These are phyloP conservation scores for Nannobrachium achirus DNA, from an alignment of 2,113 vertebrate species.

Conservation along the genomic window DNA sequence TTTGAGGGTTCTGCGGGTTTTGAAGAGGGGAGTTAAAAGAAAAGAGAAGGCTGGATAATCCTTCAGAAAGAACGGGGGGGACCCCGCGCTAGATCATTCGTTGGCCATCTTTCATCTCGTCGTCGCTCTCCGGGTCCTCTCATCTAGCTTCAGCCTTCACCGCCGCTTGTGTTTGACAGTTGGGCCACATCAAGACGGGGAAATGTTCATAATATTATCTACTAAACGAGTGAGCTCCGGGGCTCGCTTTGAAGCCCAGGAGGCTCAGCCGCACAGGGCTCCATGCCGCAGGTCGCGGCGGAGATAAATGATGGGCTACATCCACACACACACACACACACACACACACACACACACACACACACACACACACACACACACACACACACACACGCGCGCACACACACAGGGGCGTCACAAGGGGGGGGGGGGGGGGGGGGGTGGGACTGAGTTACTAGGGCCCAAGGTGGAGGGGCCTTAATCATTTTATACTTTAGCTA, in stretches of 20 bases:
- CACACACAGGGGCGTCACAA: too few relatives aligned
- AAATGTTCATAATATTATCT: constrained; percentile 36
- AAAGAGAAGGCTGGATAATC: constrained; percentile 20
- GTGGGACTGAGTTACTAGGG: too few relatives aligned
- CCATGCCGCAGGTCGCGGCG: constrained; percentile 32
- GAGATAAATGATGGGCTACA: constrained; percentile 43
- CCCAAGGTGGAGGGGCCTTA: too few relatives aligned
- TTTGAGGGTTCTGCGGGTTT: constrained; percentile 46
- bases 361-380: too few relatives aligned
- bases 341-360: too few relatives aligned
- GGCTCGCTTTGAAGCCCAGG: constrained; percentile 43
- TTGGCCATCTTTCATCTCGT: neutral
- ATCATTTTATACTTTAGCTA: too few relatives aligned
- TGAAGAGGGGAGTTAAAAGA: constrained; percentile 30
- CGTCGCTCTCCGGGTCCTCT: too few relatives aligned
- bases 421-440: too few relatives aligned
- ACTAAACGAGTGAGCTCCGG: constrained; percentile 2
- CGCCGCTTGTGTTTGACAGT: constrained; percentile 25
- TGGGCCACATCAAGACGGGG: constrained; percentile 30
- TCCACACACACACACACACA: constrained; percentile 5
- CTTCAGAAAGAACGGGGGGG: constrained; percentile 36
- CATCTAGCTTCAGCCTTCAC: neutral
- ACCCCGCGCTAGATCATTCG: constrained; percentile 6
- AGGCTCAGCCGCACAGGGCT: constrained; percentile 22
- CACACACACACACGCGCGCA: too few relatives aligned